phyloP scores from a whole-genome alignment of 2,888 invertebrate species.

The Apamea crenata region DNA sequence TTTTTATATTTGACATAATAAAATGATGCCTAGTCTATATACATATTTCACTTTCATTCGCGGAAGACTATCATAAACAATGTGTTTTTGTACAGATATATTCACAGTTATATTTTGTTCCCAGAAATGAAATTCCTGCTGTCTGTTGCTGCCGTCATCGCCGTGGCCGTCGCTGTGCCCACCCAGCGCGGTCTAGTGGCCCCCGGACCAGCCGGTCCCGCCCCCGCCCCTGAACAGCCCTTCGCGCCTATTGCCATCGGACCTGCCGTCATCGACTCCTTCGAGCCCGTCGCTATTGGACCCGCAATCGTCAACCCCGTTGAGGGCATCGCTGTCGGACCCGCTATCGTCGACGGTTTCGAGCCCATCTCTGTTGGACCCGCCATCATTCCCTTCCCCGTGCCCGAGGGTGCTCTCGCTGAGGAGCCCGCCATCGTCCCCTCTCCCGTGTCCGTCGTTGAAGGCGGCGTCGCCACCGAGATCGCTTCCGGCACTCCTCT shows the following conservation, averaged over 20 bases:
- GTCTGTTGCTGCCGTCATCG: conserved; percentile 56
- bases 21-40: too few relatives aligned
- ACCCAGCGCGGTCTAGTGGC: conserved; percentile 55
- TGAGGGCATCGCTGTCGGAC: conserved; percentile 49
- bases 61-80: neutral
- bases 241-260: conserved; percentile 61
- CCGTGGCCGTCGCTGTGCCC: conserved; percentile 60
- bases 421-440: conserved; percentile 25
- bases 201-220: conserved; percentile 54
- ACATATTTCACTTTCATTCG: neutral
- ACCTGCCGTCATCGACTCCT: conserved; percentile 64
- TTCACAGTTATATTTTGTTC: conserved; percentile 30
- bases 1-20: neutral
- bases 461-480: too few relatives aligned
- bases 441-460: neutral
- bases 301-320: conserved; percentile 54
- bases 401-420: conserved; percentile 44
- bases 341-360: conserved; percentile 58
- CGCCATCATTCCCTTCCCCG: conserved; percentile 54
- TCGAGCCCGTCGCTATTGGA: conserved; percentile 75
- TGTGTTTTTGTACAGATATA: neutral
- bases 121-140: conserved; percentile 62
- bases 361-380: conserved; percentile 54
- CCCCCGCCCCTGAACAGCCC: conserved; percentile 32
- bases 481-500: conserved; percentile 58